phyloP scores from a whole-genome alignment of 2,888 invertebrate species.

The Criorhina ranunculi region DNA sequence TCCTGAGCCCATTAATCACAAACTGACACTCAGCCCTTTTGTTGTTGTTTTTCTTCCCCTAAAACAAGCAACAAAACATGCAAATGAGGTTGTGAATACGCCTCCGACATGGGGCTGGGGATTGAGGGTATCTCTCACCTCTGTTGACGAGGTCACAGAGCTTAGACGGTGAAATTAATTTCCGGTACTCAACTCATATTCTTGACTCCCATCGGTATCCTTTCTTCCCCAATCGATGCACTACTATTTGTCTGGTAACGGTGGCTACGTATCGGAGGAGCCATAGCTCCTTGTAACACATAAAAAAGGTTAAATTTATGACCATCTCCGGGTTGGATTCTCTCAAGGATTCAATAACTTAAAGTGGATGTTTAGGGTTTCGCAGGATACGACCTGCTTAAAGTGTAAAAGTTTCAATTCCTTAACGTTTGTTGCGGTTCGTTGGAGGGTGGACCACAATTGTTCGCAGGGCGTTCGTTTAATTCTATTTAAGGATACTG shows the following conservation, averaged over 20 bases:
- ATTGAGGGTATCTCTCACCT: too few species aligned
- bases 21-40: slow-evolving; percentile 17
- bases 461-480: neutral
- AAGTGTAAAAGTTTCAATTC: too few species aligned
- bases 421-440: too few species aligned
- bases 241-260: too few species aligned
- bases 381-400: too few species aligned
- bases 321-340: neutral
- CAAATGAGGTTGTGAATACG: slow-evolving; percentile 29
- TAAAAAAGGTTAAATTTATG: too few species aligned
- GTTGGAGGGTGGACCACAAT: too few species aligned
- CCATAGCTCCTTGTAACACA: too few species aligned
- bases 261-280: too few species aligned
- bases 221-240: too few species aligned
- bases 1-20: slow-evolving; percentile 40
- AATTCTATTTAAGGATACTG: slow-evolving; percentile 9
- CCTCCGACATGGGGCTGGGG: neutral
- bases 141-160: slow-evolving; percentile 7
- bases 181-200: slow-evolving; percentile 8
- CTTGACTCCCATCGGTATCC: neutral
- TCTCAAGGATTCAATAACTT: slow-evolving; percentile 3
- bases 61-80: slow-evolving; percentile 11
- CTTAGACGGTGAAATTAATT: slow-evolving; percentile 20
- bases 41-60: neutral
- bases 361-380: neutral